These are phyloP conservation scores for Tetragonisca angustula DNA, from an alignment of 2,888 invertebrate species.

Conservation along the genomic window DNA sequence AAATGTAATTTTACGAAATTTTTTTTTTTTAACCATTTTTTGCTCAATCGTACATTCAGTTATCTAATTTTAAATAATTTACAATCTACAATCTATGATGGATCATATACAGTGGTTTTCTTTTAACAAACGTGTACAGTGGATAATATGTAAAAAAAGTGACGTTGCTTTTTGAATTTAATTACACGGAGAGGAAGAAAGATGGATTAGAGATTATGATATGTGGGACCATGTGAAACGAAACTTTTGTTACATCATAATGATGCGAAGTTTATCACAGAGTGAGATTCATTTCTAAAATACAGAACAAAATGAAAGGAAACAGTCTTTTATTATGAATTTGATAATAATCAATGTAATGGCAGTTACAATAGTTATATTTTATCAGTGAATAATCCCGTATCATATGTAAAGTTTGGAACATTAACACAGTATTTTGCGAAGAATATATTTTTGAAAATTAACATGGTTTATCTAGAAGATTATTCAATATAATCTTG, in stretches of 20 bases:
- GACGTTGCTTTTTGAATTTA: conserved; percentile 23
- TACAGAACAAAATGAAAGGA: neutral
- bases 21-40: conserved; percentile 21
- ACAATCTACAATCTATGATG: conserved; percentile 2
- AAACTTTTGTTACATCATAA: conserved; percentile 34
- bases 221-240: conserved; percentile 47
- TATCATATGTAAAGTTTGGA: conserved; percentile 23
- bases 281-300: conserved; percentile 15
- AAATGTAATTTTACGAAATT: conserved; percentile 37
- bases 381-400: conserved; percentile 28
- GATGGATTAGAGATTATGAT: conserved; percentile 18
- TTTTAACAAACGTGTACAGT: conserved; percentile 17
- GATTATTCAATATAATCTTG: conserved; percentile 47
- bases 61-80: conserved; percentile 20
- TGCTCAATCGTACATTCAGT: conserved; percentile 2
- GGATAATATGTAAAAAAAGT: conserved; percentile 19
- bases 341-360: conserved; percentile 21
- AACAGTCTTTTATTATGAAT: conserved; percentile 18
- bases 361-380: conserved; percentile 22
- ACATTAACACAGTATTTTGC: conserved; percentile 23
- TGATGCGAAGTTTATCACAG: conserved; percentile 3
- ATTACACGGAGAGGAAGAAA: neutral
- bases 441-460: conserved; percentile 28
- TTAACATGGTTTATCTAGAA: conserved; percentile 6
- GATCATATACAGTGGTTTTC: conserved; percentile 10